Evolutionary conservation across 2,888 invertebrate species (phyloP), one percentile per base, ranked within the genome.

Genomic region (Lagria hirta): DNA sequence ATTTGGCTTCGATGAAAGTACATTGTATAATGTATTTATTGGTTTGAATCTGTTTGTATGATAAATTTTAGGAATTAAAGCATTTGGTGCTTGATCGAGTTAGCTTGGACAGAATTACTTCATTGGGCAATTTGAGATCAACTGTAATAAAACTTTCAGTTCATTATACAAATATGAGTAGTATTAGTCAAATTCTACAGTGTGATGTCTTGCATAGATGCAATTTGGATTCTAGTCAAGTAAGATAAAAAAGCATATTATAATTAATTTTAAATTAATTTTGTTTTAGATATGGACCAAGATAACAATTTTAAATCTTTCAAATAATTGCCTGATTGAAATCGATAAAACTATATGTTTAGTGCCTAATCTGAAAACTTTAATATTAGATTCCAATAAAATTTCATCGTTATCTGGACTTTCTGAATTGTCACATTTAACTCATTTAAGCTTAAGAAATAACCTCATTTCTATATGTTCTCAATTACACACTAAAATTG

Each of bases 181-280:
- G 79, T 8, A 79, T 92, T 37, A 84, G 85, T 60, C 86, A 92
- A 65, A 79, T 93, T 51, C 75, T 92, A 4, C 78, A 93, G 47
- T 90, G 92, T 64, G 94, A 93, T 70, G 82, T 88, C 55, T 73
- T 92, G 48, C 89, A 92, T 63, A 89, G 86, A 68, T 71, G 69
- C 58, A 54, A 64, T 66, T 43, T 70, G 23, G 61, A 67, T 52
- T 60, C 62, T 29, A 65, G 70, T 33, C 64, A 71, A 62, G 71
- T 73, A 60, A 55, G 10, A 12, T 18, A 12, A 5, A 21, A 27
- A n/a, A n/a, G 11, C 14, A 4, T 12, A 20, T 35, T 33, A 13
- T 14, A 4, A 23, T 37, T 28, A 18, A 33, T 32, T 14, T 36
- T 34, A 3, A 14, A 26, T 33, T 10, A 13, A 4, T 55, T 54